Conservation (phyloP, 2,888 invertebrate genomes). For the Stenichneumon culpator region DNA sequence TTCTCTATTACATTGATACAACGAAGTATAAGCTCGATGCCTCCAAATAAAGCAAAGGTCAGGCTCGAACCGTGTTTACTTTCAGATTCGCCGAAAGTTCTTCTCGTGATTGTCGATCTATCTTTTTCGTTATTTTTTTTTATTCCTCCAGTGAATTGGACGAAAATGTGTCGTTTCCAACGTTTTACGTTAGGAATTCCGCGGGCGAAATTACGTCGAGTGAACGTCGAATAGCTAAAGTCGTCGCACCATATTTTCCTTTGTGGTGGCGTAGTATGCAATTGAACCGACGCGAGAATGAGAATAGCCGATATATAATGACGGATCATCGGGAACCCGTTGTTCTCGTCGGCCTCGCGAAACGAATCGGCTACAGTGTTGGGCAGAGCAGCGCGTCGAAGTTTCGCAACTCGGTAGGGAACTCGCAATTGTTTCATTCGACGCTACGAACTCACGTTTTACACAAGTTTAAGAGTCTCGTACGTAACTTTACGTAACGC, state of each 20-base stretch:
- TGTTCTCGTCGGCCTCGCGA: constrained; percentile 22
- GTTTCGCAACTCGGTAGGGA: neutral
- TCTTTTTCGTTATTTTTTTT: neutral
- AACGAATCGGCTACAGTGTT: constrained; percentile 1
- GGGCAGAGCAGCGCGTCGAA: neutral
- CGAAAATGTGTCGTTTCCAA: too few species aligned
- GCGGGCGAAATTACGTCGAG: neutral
- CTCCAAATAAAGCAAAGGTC: neutral
- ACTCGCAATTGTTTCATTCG: constrained; percentile 6
- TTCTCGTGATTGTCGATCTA: constrained; percentile 13
- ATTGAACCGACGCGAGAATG: constrained; percentile 55
- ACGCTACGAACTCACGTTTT: neutral
- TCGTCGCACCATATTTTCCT: constrained; percentile 38
- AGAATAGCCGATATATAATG: constrained; percentile 40
- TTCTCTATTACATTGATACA: neutral
- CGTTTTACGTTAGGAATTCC: neutral
- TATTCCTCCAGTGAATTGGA: too few species aligned
- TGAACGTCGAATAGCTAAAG: constrained; percentile 9
- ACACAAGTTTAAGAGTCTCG: neutral
- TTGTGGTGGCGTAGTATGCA: constrained; percentile 40
- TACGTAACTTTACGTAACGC: constrained; percentile 32
- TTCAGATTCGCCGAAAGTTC: constrained; percentile 1
- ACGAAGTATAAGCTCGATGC: neutral
- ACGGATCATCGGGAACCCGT: constrained; percentile 49
- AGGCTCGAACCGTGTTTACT: neutral